Evolutionary conservation across 2,888 invertebrate genomes (phyloP), one percentile per base, ranked within the genome.

Genomic region (Cantharis rustica): DNA sequence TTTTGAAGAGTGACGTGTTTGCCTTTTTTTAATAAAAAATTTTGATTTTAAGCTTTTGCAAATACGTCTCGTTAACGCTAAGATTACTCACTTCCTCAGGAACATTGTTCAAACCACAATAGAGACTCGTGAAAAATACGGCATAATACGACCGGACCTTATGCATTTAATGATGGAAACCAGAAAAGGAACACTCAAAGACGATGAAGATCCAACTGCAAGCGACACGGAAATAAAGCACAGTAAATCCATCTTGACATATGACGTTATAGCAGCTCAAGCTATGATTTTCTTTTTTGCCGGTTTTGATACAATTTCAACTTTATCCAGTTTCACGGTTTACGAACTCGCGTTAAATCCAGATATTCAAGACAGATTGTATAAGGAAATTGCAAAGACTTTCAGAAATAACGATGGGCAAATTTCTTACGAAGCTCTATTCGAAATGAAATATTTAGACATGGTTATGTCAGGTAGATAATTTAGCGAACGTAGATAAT

Each of bases 81-180:
- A 66, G 23, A 11, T 20, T 11, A 20, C 64, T n/a, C 20, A 20
- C 9, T 66, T 66, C 3, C 23, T 66, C n/a, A 66, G 23, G 10
- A 13, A 2, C 17, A 17, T 66, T 23, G 16, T 66, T 20, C 7
- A 10, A 66, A 23, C 17, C 13, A 66, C 64, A n/a, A 20, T 66
- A 66, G 64, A 7, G 10, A 4, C 10, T 9, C 17, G 64, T 2
- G 64, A 66, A 66, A 23, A 66, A 16, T 20, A 66, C n/a, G 23
- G 13, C 16, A 20, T 66, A 66, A 13, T 20, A 2, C 15, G 64
- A 66, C 64, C 64, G 23, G 64, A 66, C 23, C 13, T 66, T 17
- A 66, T 66, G n/a, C 64, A 66, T 23, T n/a, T 66, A 15, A 66
- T 66, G 64, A 66, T 66, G 20, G 64, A 66, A 66, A 20, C 64